Evolutionary conservation across 1,140 invertebrate species (phyloP).

Genomic region (Hylyphantes graminicola): DNA sequence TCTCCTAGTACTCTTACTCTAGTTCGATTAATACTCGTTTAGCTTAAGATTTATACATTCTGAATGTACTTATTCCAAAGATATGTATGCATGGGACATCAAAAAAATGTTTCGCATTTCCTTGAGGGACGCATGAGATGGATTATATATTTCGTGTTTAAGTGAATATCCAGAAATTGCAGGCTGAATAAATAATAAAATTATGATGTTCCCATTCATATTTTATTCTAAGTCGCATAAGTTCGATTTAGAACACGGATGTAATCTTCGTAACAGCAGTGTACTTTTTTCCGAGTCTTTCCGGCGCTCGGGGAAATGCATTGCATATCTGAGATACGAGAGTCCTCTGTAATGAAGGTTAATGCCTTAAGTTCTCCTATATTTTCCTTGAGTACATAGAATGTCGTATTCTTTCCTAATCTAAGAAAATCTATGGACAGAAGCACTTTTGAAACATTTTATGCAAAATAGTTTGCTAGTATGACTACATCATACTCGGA

Average conservation of each 20-base stretch:
- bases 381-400: no score
- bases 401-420: no score
- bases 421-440: no score
- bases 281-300: slow-evolving; percentile 7
- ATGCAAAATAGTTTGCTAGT: no score
- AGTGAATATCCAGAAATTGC: slow-evolving; percentile 46
- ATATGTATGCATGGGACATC: neutral
- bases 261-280: slow-evolving; percentile 1
- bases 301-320: no score
- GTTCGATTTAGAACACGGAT: neutral
- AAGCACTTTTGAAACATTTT: no score
- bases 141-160: slow-evolving; percentile 41
- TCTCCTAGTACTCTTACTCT: neutral
- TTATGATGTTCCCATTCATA: slow-evolving; percentile 41
- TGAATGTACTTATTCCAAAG: neutral
- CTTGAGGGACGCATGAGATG: neutral
- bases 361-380: no score
- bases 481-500: no score
- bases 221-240: slow-evolving; percentile 11
- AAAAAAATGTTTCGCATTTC: neutral
- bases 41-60: neutral
- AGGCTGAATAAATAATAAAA: slow-evolving; percentile 54
- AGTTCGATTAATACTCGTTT: slow-evolving; percentile 18
- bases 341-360: no score
- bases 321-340: neutral